Evolutionary conservation across 1,140 invertebrate genomes (phyloP), one percentile per base, ranked within the genome.

Genomic region (Aphaenogaster floridana): DNA sequence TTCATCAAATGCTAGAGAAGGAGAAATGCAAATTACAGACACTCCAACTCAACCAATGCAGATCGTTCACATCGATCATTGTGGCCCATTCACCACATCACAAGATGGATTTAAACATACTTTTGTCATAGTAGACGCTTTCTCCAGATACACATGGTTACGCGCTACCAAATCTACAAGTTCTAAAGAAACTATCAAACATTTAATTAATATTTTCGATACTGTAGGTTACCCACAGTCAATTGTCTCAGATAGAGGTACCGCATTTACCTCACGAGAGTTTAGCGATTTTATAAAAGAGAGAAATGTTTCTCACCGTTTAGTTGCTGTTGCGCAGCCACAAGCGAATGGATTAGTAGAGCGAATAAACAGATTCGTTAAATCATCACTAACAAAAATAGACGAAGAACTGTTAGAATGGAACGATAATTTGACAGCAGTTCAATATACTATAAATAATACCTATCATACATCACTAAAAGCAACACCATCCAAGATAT

Each of bases 1-100:
- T 17, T 13, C 52, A 17, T 21, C 57, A 28, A 71, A 54, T 4
- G 13, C 52, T 3, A 17, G 15, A 17, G 52, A 54, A 54, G 52
- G 52, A 17, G 52, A 54, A 17, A 15, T 54, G 13, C 52, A 54
- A 15, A 54, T 54, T 17, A 15, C 15, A 3, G 52, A 54, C 3
- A 54, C 13, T 17, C 17, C 52, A 28, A 0, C 7, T 9, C 21
- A 28, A 54, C 21, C 1, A 28, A 52, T 28, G 28, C 28, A 28
- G 28, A 28, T 28, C 28, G 28, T 28, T 34, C 69, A 72, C 9
- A 13, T 34, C 13, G 69, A 72, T 72, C 21, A 72, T 72, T 72
- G 8, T 36, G 59, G 28, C 11, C 21, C 59, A 3, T 34, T 63
- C 3, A 9, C 7, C 3, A 8, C 8, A 0, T 13, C 28, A 0